Evolutionary conservation across 1,140 invertebrate genomes (phyloP), one percentile per base, ranked within the genome.

Genomic region (Drosophila erecta): DNA sequence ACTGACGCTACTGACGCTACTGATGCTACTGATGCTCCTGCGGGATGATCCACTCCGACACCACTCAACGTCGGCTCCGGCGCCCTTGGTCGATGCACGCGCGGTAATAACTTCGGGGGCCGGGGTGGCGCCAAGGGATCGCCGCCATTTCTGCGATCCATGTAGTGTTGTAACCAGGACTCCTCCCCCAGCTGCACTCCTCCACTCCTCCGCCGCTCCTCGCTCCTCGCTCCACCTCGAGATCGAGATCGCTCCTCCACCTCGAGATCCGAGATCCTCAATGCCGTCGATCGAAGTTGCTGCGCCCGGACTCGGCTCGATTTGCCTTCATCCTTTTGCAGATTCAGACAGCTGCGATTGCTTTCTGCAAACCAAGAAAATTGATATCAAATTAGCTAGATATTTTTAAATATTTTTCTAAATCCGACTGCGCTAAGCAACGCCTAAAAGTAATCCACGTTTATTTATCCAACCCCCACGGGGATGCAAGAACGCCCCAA

Each of bases 81-180:
- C 76, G 92, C 93, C 92, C 93, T 92, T 79, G 93, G 93, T 89
- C 94, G 92, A 93, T 94, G 94, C 90, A 94, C 94, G 92, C 94
- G 94, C 92, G 94, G 94, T 93, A 94, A 93, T 85, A 94, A 93
- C 93, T 94, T 94, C 91, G 93, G 93, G 93, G 93, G 94, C 93
- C 93, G 93, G 92, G 93, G 94, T 93, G 93, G 93, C 93, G 93
- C 93, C 94, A 93, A 93, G 93, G 93, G 94, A 93, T 94, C 94
- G 94, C 94, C 94, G 93, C 94, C 93, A 94, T 94, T 93, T 92
- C 93, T 93, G 92, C 93, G 92, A 93, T 87, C 91, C 92, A 92
- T 92, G 91, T 85, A 92, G 87, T 91, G 86, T 90, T 72, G 60
- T 66, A 79, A 79, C 84, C 84, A 79, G 89, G 64, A 60, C 65